These are phyloP conservation scores for Patella depressa DNA, from an alignment of 2,888 invertebrate species.

Conservation along the genomic window DNA sequence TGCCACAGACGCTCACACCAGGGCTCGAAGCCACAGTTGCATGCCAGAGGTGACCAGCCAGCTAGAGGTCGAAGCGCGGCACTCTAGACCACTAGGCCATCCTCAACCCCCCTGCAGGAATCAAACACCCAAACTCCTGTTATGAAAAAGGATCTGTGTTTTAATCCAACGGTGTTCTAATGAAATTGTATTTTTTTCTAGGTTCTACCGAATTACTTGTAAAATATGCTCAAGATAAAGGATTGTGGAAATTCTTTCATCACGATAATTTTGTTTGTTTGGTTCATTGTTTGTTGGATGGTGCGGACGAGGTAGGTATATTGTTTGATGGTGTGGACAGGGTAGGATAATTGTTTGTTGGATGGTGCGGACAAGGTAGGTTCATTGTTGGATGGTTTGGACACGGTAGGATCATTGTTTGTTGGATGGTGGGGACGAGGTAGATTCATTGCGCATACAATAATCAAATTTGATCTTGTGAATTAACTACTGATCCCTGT, in stretches of 20 bases:
- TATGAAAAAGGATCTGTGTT: too few species aligned
- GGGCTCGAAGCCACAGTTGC: too few species aligned
- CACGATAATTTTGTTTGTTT: slow-evolving; percentile 39
- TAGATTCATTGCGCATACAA: slow-evolving; percentile 40
- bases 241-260: slow-evolving; percentile 57
- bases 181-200: slow-evolving; percentile 30
- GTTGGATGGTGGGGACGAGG: slow-evolving; percentile 64
- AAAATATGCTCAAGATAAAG: slow-evolving; percentile 41
- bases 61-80: too few species aligned
- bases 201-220: slow-evolving; percentile 50
- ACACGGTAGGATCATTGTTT: slow-evolving; percentile 59
- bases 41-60: too few species aligned
- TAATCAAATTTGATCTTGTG: too few species aligned
- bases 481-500: too few species aligned
- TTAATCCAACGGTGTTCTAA: too few species aligned
- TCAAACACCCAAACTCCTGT: too few species aligned
- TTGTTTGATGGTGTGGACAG: slow-evolving; percentile 64
- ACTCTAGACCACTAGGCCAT: too few species aligned
- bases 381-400: slow-evolving; percentile 60
- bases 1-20: too few species aligned
- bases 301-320: slow-evolving; percentile 59
- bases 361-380: slow-evolving; percentile 65
- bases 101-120: too few species aligned
- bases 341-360: slow-evolving; percentile 53
- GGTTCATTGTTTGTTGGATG: slow-evolving; percentile 58